These are phyloP conservation scores for Australoheros scitulus DNA, from an alignment of 2,113 vertebrate genomes.

Conservation along the genomic window DNA sequence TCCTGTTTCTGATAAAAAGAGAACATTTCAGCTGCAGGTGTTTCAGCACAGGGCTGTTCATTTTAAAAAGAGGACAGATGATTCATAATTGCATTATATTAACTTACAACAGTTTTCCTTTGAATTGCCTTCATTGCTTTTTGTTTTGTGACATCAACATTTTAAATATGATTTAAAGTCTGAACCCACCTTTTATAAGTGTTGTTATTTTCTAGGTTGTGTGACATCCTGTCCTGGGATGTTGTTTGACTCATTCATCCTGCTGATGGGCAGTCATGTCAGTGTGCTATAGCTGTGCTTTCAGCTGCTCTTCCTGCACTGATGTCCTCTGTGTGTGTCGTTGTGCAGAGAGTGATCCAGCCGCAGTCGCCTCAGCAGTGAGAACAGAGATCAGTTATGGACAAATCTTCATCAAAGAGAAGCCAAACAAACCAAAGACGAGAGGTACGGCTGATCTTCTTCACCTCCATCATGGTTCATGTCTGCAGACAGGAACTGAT, in stretches of 20 bases:
- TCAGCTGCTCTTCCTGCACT: background rate
- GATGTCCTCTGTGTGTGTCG: background rate
- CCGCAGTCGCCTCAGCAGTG: rapidly evolving
- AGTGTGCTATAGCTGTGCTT: background rate
- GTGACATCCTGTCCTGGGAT: rapidly evolving
- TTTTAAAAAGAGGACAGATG: background rate
- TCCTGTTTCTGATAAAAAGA: too few species aligned
- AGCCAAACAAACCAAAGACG: background rate
- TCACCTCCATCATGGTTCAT: background rate
- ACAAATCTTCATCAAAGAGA: background rate
- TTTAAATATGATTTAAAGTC: background rate
- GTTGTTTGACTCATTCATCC: background rate
- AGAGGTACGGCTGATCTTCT: background rate
- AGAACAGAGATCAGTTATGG: background rate
- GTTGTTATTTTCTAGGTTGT: background rate
- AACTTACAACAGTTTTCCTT: background rate
- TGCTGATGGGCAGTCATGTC: background rate
- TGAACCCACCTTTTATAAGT: background rate
- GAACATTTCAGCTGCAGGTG: background rate
- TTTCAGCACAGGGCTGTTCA: rapidly evolving
- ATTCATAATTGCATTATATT: rapidly evolving
- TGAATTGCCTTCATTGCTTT: background rate
- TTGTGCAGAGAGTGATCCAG: background rate
- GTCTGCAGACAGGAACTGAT: rapidly evolving
- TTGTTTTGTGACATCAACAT: background rate